Evolutionary conservation across 2,888 invertebrate genomes (phyloP).

Genomic region (Unio delphinus): DNA sequence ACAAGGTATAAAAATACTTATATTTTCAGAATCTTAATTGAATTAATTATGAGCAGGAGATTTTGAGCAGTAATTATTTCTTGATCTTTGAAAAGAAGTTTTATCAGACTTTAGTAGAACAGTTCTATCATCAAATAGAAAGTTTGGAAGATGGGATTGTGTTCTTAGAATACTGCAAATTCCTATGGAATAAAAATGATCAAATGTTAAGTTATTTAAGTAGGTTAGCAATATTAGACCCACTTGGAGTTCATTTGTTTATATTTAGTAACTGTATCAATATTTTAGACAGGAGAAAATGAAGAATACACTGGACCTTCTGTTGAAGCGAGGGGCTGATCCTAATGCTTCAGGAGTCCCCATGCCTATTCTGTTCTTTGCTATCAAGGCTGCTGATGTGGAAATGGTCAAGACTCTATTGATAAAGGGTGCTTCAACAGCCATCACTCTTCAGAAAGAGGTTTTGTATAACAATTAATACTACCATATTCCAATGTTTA

Average conservation of each 20-base stretch:
- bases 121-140: too few relatives aligned
- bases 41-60: too few relatives aligned
- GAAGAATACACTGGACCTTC: constrained; percentile 64
- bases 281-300: constrained; percentile 61
- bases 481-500: too few relatives aligned
- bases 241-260: background rate
- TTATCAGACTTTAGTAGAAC: too few relatives aligned
- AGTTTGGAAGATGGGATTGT: too few relatives aligned
- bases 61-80: too few relatives aligned
- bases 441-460: constrained; percentile 58
- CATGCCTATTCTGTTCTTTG: constrained; percentile 70
- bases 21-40: too few relatives aligned
- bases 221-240: too few relatives aligned
- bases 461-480: constrained; percentile 31
- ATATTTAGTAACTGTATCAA: constrained; percentile 1
- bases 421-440: constrained; percentile 64
- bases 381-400: constrained; percentile 70
- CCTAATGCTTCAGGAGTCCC: constrained; percentile 69
- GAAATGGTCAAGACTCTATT: constrained; percentile 67
- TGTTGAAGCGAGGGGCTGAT: constrained; percentile 68
- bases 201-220: too few relatives aligned
- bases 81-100: too few relatives aligned
- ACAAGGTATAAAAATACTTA: too few relatives aligned
- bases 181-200: background rate
- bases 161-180: too few relatives aligned